Base-by-base conservation (phyloP, 2,797 vertebrate genomes). In the Myotis daubentonii region DNA sequence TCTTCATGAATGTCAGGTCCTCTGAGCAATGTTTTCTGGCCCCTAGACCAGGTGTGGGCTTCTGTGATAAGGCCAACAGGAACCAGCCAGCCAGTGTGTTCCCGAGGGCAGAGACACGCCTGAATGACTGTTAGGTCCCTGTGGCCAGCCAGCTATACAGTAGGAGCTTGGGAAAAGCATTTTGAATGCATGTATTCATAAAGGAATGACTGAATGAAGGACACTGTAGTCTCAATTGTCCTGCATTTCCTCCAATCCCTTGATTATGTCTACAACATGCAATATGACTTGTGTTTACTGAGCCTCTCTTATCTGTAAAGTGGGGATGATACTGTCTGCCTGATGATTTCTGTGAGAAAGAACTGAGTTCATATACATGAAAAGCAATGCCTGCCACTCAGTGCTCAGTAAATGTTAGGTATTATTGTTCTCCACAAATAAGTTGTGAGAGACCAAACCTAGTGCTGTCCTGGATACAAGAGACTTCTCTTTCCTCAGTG, bases 301-400 rank as follows among this genome's bases (percentile, higher is more conserved):
- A 90, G n/a, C 28, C 36, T 79, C 16, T 88, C 25, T 92, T 55
- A 92, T 53, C 74, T 93, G 41, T 83, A 87, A 96, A 55, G 53
- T 49, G 38, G 51, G 60, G 47, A 51, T 47, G 17, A 44, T 74
- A 60, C 19, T 51, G 10, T 83, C 41, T 12, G 23, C 49, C 36
- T 89, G 66, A 65, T 53, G 60, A n/a, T 44, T 94, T 92, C 78
- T 66, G 6, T 80, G 12, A 79, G 71, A 57, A 55, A 49, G 8
- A 92, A 84, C 76, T 71, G 25, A 87, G 25, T 79, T 72, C 75
- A 91, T 84, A 75, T 6, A 78, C 10, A 62, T 20, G 38, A 44
- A 89, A 87, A 49, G 15, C 16, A 55, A 47, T 38, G 8, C 11
- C 30, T 83, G 33, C 6, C 2, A 19, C 36, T 92, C 60, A 23